Evolutionary conservation across 2,113 vertebrate species (phyloP), one percentile per base, ranked within the genome.

Genomic region (Tetrax tetrax): DNA sequence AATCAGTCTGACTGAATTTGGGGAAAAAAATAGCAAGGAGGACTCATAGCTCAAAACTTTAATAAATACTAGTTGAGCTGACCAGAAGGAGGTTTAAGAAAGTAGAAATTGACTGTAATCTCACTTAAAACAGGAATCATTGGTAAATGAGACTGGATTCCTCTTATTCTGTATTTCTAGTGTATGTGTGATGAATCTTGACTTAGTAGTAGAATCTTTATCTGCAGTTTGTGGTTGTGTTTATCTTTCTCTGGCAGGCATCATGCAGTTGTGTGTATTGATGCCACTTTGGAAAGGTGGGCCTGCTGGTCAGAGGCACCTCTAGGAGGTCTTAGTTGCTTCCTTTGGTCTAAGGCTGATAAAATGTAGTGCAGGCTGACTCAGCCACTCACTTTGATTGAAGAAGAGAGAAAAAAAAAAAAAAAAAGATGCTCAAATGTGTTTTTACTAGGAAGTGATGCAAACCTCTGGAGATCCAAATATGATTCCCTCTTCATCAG

Each of bases 211-310:
- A 77, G n/a, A 63, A 70, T 23, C 8, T 68, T 69, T 54, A 21
- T 81, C n/a, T 82, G 25, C 20, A 87, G 41, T 21, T 25, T 54
- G 22, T 59, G 41, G 10, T 37, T 79, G 29, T 27, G 48, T 63
- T 54, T 50, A 18, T 70, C 28, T 94, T 81, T 69, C 9, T 27
- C 60, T 41, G 75, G 41, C 68, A 83, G 72, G 45, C 63, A 16
- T 59, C 22, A 17, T 48, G 45, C 27, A 61, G 23, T 9, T 63
- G 37, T 63, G 10, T 61, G 12, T 54, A 24, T 56, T 0, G 0
- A 4, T 90, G 53, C 24, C 38, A 10, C 50, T 68, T 37, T 69
- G 70, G 28, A 75, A 91, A 65, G 53, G 64, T 60, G 35, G 53
- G 22, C 5, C 23, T 88, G 38, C 68, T 69, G n/a, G 23, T 77